Evolutionary conservation across 2,888 invertebrate genomes (phyloP), one percentile per base, ranked within the genome.

Genomic region (Chloromyia formosa): DNA sequence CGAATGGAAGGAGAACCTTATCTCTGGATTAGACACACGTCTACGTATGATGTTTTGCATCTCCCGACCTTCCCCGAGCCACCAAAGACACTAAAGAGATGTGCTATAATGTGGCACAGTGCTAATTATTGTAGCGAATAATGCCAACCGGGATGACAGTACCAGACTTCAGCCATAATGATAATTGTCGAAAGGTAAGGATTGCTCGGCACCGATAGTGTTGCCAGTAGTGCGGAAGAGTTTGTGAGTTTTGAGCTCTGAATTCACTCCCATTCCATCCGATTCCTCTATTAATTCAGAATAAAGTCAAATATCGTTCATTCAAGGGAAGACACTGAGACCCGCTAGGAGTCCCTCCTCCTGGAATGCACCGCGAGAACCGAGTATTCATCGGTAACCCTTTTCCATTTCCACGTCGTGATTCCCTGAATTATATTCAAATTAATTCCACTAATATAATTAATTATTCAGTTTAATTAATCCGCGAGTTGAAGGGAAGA

Each of bases 381-480:
- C 27, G 27, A 35, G 27, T 35, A 4, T 7, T 35, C 7, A 2
- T 35, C 40, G 42, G 42, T 20, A 62, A 35, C 62, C 16, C 62
- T 40, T 62, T 40, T n/a, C 3, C 27, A 35, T 35, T 35, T 35
- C 27, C 2, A 35, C 27, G 27, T 35, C 27, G 27, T 35, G 27
- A 35, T 35, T 35, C 7, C 27, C 18, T 66, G 20, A 56, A 56
- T 71, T 71, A 42, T 58, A 56, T 71, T 71, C 58, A 40, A 71
- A 71, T 71, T 71, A 71, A 71, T 71, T 71, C 58, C 9, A n/a
- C 40, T 71, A 58, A 71, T 71, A 71, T 56, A 71, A 71, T 71
- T 71, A 71, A 71, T 71, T 71, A 56, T 71, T 58, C 58, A 71
- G 71, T 71, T 71, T 58, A 71, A 71, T 71, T 71, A 71, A 71